Conservation (phyloP, 2,888 invertebrate genomes). For the Caenorhabditis virilis region DNA sequence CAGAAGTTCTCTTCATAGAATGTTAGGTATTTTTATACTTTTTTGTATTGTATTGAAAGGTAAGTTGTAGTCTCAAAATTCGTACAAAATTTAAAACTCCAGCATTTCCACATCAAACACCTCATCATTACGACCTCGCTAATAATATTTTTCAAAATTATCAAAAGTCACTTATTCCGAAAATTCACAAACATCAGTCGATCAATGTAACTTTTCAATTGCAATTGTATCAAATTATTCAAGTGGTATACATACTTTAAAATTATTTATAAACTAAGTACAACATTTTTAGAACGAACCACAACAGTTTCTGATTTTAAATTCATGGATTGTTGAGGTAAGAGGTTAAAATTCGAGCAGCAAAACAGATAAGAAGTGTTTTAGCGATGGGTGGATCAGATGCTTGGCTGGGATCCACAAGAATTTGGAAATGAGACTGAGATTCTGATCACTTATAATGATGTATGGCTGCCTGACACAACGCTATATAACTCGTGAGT, state of each 20-base stretch:
- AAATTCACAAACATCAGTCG: constrained; percentile 13
- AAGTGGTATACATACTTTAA: constrained; percentile 37
- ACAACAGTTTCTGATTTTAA: constrained; percentile 42
- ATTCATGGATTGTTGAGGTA: constrained; percentile 47
- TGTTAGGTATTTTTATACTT: too few relatives aligned
- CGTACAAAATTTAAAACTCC: too few relatives aligned
- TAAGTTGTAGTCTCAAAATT: too few relatives aligned
- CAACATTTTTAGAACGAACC: constrained; percentile 37
- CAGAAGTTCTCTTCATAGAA: too few relatives aligned
- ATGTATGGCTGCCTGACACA: constrained; percentile 45
- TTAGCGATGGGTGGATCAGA: constrained; percentile 43
- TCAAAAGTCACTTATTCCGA: constrained; percentile 35
- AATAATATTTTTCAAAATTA: constrained; percentile 31
- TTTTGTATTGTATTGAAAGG: too few relatives aligned
- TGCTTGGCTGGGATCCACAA: constrained; percentile 42
- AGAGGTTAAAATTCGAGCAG: neutral
- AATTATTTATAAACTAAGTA: neutral
- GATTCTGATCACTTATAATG: constrained; percentile 34
- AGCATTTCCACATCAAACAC: too few relatives aligned
- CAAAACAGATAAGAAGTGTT: constrained; percentile 4
- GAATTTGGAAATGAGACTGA: constrained; percentile 37
- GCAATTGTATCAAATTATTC: constrained; percentile 45
- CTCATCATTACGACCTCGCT: constrained; percentile 36
- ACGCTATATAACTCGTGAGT: constrained; percentile 44
- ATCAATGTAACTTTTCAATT: constrained; percentile 36